Evolutionary conservation across 2,888 invertebrate species (phyloP), one percentile per base, ranked within the genome.

Genomic region (Bembecia ichneumoniformis): DNA sequence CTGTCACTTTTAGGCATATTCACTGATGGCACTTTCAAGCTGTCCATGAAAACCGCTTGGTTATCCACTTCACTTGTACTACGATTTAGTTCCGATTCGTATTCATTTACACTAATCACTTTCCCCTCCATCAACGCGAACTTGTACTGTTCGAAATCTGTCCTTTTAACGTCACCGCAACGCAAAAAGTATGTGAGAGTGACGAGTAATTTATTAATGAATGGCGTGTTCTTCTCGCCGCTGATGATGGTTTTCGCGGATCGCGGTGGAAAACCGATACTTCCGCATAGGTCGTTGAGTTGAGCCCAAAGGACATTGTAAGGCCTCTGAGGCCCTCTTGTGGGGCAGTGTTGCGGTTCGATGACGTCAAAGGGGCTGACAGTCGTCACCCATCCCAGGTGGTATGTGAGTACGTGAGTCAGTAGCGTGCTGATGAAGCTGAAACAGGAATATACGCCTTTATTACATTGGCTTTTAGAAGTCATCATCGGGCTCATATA

Each of bases 261-360:
- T 71, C 92, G 91, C 0, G 92, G 89, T 0, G 96, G 95, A 72
- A 89, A 90, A 1, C 95, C 96, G 44, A 95, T 90, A 48, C 93
- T 93, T n/a, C 96, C 97, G 69, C 93, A 94, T 20, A 97, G 82
- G 71, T 97, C 96, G 35, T 92, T 91, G 55, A 97, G 88, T 66
- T 97, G 97, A 0, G 95, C 95, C 96, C 96, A 96, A 0, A 96
- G 77, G 0, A 96, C 95, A 80, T 96, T 97, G 76, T 95, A 96
- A 0, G 95, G 93, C 1, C 68, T 66, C 13, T 53, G 56, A 0
- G 60, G 43, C 3, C 64, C 60, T 0, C 47, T 13, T 1, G 50
- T 1, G 10, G 45, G 35, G 53, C 89, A 88, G 35, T 63, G 56
- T n/a, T 64, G 64, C 11, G 68, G 66, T 49, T 77, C 77, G 43